Percentiles rank a stretch among this genome's conserved stretches.
Evolutionary conservation across 2,888 invertebrate species (phyloP).

Genomic region (Ectemnius cavifrons): DNA sequence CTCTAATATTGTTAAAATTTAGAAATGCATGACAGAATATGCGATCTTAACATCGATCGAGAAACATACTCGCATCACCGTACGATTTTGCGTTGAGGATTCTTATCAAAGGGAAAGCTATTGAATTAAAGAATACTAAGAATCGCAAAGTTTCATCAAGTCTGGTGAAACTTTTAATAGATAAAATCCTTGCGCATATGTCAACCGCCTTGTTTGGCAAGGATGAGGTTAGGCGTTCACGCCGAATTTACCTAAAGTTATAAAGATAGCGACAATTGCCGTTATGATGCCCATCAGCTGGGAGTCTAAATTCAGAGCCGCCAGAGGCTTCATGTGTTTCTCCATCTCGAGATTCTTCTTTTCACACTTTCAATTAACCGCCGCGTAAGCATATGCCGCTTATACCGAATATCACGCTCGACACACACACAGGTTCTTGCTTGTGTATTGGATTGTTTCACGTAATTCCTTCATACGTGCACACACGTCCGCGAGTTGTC

Average conservation of each 20-base stretch:
- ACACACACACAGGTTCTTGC: too few relatives aligned
- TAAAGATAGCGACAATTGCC: constrained; percentile 71
- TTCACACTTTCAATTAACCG: not conserved
- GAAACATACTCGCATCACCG: too few relatives aligned
- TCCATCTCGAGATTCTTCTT: constrained; percentile 59
- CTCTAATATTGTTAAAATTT: too few relatives aligned
- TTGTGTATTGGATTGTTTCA: too few relatives aligned
- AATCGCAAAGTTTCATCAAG: not conserved
- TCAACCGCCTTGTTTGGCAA: constrained; percentile 16
- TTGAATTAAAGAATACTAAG: not conserved
- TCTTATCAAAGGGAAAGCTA: too few relatives aligned
- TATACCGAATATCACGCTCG: not conserved
- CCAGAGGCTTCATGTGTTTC: constrained; percentile 59
- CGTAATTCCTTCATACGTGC: too few relatives aligned
- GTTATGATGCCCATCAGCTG: constrained; percentile 71
- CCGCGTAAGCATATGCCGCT: constrained; percentile 18
- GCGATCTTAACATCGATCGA: too few relatives aligned
- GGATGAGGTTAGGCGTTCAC: constrained; percentile 37
- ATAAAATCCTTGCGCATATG: not conserved
- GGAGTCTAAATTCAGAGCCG: constrained; percentile 59
- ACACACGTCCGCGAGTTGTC: too few relatives aligned
- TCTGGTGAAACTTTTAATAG: constrained; percentile 12
- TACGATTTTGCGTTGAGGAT: too few relatives aligned
- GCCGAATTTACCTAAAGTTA: constrained; percentile 74
- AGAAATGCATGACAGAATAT: too few relatives aligned